Evolutionary conservation across 2,113 vertebrate species (phyloP).

Genomic region (Dissostichus mawsoni): DNA sequence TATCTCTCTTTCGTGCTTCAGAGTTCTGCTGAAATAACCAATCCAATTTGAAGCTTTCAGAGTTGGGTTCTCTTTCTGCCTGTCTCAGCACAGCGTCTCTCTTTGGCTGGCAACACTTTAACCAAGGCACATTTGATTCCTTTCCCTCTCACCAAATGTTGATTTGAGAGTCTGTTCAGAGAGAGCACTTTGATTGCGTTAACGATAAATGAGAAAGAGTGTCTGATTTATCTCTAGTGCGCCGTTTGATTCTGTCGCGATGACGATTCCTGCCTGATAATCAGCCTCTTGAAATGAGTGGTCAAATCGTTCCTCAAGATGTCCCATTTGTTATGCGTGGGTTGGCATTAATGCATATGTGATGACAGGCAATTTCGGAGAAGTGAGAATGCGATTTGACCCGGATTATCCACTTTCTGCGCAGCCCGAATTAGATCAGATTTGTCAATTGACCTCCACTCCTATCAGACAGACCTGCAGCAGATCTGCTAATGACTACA

Average conservation of each 20-base stretch:
- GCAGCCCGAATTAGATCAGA: constrained; percentile 37
- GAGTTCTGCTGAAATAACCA: constrained; percentile 67
- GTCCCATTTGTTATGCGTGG: constrained; percentile 54
- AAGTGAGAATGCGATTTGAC: constrained; percentile 60
- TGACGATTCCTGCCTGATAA: constrained; percentile 57
- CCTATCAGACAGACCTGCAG: constrained; percentile 31
- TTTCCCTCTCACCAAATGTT: constrained; percentile 60
- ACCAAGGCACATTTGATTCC: constrained; percentile 50
- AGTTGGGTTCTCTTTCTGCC: constrained; percentile 53
- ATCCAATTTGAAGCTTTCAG: constrained; percentile 57
- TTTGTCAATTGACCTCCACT: constrained; percentile 58
- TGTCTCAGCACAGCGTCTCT: constrained; percentile 61
- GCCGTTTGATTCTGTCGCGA: constrained; percentile 35
- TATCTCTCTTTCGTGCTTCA: constrained; percentile 63
- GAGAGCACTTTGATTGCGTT: constrained; percentile 73
- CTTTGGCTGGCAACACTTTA: constrained; percentile 51
- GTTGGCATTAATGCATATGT: constrained; percentile 54
- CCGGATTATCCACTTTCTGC: constrained; percentile 55
- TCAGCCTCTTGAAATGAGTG: constrained; percentile 62
- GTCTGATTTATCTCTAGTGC: constrained; percentile 63
- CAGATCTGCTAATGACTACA: constrained; percentile 42
- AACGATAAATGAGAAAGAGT: constrained; percentile 59
- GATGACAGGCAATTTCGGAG: constrained; percentile 47
- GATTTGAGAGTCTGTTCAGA: constrained; percentile 65
- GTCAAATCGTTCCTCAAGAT: constrained; percentile 45